Base-by-base conservation (phyloP, 2,888 invertebrate species). In the Fabriciana adippe region DNA sequence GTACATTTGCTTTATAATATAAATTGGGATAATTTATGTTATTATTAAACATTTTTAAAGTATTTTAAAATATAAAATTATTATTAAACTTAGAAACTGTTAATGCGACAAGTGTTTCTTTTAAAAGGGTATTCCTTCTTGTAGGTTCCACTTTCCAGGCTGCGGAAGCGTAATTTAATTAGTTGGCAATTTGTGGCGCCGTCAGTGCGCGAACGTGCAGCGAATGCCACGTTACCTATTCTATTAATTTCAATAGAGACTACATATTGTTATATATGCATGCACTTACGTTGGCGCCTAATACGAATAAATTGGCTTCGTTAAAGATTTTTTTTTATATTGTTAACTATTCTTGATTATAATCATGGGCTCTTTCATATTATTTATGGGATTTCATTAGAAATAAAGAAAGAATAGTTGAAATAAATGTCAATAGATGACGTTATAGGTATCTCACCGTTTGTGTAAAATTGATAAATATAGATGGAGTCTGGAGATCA, bases 111-210 rank as follows among this genome's bases (percentile, higher is more conserved):
- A 60, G 55, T 50, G 35, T n/a, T 26, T 47, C 18, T 21, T 50
- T 56, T 47, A 60, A 62, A 76, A 84, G 80, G 78, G 77, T 82
- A 84, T 83, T 85, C 74, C 77, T 76, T 77, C 71, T 75, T 77
- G 74, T 69, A 55, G 64, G 50, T 13, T 47, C 50, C 26, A 26
- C 26, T 26, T 26, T 26, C 5, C 75, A 74, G 79, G 79, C 80
- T 85, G 86, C 86, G 83, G 76, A 75, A 75, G 78, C 78, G 85
- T 88, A 87, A 90, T 89, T 89, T 84, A 88, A 90, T 91, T 90
- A 89, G 86, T 81, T 78, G 83, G 81, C 85, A 89, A 88, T 89
- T 89, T 83, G 80, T 82, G 79, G 80, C 79, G 79, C 79, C 77
- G 83, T 76, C 78, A 76, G 77, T 78, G 73, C 80, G 80, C 75